Evolutionary conservation across 2,797 vertebrate species (phyloP), one percentile per base, ranked within the genome.

Genomic region (Anguilla pacifica): DNA sequence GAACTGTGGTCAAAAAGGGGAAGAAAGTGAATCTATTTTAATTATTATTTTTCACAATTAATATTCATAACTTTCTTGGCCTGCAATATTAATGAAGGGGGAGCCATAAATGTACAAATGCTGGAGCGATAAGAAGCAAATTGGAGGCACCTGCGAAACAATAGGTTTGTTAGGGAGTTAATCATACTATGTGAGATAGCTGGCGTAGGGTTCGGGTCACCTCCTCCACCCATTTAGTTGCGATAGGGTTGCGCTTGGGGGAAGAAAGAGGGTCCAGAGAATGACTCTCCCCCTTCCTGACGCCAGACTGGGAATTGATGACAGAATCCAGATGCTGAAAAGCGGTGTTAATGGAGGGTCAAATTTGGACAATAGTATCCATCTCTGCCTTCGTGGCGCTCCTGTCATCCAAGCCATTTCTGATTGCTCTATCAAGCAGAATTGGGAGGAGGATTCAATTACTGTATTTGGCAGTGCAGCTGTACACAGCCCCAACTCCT

Each of bases 341-440:
- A 96, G 96, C 96, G 93, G 96, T 98, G 97, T 97, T 98, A 99
- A 98, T 97, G 96, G 97, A 96, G 96, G 97, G 97, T 98, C 97
- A 97, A 90, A 87, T 95, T 95, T 94, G 96, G 96, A 98, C 97
- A 98, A 98, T 97, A 96, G 97, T 97, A 96, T 97, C 97, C 95
- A 96, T 97, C 97, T 95, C 96, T 97, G 95, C 96, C 96, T 96
- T 97, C 96, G 96, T 95, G 96, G 96, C 96, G 96, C 94, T 83
- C 93, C 97, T 96, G 96, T 97, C 97, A 97, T 93, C 94, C 91
- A 91, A 96, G 95, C 96, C 93, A 95, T 96, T 97, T 95, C 93
- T 96, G 96, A 96, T 94, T 92, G 94, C 93, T 95, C 94, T 95
- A 95, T 97, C 95, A 94, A 95, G 93, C 95, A 94, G 95, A 96